phyloP scores from a whole-genome alignment of 2,888 invertebrate genomes.

The Spodoptera picta region DNA sequence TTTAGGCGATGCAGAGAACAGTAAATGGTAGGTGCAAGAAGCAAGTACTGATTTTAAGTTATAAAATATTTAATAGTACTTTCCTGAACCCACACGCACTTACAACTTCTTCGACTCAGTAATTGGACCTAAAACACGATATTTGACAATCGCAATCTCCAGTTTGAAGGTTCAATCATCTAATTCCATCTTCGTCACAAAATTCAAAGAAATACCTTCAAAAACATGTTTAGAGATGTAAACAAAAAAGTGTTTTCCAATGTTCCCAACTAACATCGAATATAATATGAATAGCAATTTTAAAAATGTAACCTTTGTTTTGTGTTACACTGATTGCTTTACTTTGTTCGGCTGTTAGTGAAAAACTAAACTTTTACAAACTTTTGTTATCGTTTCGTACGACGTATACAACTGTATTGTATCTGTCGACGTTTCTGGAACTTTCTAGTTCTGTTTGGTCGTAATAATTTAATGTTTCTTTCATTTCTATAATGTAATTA shows the following conservation, averaged over 20 bases:
- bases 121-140: too few species aligned
- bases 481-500: too few species aligned
- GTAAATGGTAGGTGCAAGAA: too few species aligned
- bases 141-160: too few species aligned
- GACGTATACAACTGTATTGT: constrained; percentile 19
- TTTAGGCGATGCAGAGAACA: too few species aligned
- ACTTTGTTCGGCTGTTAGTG: constrained; percentile 39
- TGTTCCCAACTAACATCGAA: constrained; percentile 50
- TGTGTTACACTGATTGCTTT: constrained; percentile 48
- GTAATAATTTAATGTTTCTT: not conserved
- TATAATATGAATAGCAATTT: constrained; percentile 60
- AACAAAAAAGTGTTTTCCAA: constrained; percentile 36
- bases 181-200: too few species aligned
- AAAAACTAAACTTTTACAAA: constrained; percentile 37
- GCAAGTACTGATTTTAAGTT: too few species aligned
- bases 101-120: too few species aligned
- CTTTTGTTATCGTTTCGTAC: constrained; percentile 27
- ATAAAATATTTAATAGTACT: too few species aligned
- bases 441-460: constrained; percentile 2
- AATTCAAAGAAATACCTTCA: not conserved
- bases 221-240: constrained; percentile 26
- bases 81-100: too few species aligned
- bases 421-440: constrained; percentile 17
- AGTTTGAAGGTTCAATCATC: too few species aligned
- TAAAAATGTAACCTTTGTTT: constrained; percentile 62